Percentiles rank a stretch among this genome's conserved stretches.
Conservation (phyloP, 2,888 invertebrate species). For the Torymus texanus region DNA sequence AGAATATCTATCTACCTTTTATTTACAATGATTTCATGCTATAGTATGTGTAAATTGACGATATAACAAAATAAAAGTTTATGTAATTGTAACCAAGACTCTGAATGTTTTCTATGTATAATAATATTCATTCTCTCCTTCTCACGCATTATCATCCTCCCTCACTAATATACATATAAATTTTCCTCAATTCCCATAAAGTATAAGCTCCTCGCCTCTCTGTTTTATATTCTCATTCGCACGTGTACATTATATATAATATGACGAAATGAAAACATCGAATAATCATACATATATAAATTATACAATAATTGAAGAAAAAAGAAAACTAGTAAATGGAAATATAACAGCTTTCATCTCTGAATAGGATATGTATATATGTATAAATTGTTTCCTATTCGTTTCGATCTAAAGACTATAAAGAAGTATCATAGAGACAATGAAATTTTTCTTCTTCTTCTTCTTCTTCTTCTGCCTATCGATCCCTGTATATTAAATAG, state of each 20-base stretch:
- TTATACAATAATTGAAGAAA: constrained; percentile 28
- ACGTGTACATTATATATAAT: neutral
- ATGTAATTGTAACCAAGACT: constrained; percentile 23
- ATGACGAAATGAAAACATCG: constrained; percentile 9
- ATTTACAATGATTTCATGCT: constrained; percentile 42
- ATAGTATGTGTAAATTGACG: constrained; percentile 34
- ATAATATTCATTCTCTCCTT: neutral
- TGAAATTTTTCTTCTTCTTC: constrained; percentile 12
- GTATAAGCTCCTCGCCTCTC: constrained; percentile 10
- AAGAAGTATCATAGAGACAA: constrained; percentile 25
- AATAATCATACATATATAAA: constrained; percentile 41
- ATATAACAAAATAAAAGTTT: constrained; percentile 52
- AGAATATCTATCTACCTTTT: constrained; percentile 37
- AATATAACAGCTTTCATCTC: constrained; percentile 31
- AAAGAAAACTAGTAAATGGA: constrained; percentile 20
- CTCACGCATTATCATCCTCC: neutral
- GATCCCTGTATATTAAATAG: constrained; percentile 28
- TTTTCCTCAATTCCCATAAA: constrained; percentile 38
- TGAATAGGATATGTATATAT: constrained; percentile 23
- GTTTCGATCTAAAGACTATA: constrained; percentile 2
- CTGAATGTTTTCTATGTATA: constrained; percentile 30
- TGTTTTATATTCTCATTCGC: constrained; percentile 4
- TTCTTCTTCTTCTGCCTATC: neutral
- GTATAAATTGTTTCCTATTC: constrained; percentile 12
- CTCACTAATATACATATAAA: constrained; percentile 32